A percentile compares a stretch with the other conserved stretches of the same genome.
These are phyloP conservation scores for Coccyzus lansbergi DNA, from an alignment of 2,797 vertebrate genomes.

Conservation along the genomic window DNA sequence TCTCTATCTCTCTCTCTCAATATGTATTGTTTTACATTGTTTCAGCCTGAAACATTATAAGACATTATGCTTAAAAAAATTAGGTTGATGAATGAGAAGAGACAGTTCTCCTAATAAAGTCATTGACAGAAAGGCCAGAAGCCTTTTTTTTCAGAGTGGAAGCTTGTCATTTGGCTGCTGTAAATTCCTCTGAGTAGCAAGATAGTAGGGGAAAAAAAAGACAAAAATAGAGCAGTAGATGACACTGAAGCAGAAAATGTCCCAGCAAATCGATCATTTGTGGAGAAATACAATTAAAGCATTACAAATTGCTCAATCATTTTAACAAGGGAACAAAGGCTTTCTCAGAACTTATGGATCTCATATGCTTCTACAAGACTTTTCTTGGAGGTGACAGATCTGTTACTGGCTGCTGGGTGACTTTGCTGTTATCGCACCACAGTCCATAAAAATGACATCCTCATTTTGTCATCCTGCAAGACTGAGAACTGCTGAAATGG, in stretches of 20 bases:
- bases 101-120: constrained; percentile 8
- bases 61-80: constrained; percentile 16
- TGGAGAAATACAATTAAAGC: neutral
- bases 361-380: neutral
- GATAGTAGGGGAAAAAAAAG: neutral
- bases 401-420: neutral
- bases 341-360: neutral
- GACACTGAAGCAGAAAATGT: neutral
- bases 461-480: neutral
- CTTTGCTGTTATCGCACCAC: neutral
- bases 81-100: constrained; percentile 11
- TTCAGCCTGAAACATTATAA: constrained; percentile 19
- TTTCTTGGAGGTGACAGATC: neutral
- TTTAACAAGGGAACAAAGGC: neutral
- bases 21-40: neutral
- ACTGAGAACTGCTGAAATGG: neutral
- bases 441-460: neutral
- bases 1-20: neutral
- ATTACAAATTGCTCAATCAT: neutral
- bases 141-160: neutral
- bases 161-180: neutral
- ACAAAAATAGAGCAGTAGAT: neutral
- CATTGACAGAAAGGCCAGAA: neutral
- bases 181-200: neutral
- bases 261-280: neutral